Percentiles rank a stretch among this genome's conserved stretches.
Evolutionary conservation across 2,888 invertebrate species (phyloP).

Genomic region (Plebejus melissa): DNA sequence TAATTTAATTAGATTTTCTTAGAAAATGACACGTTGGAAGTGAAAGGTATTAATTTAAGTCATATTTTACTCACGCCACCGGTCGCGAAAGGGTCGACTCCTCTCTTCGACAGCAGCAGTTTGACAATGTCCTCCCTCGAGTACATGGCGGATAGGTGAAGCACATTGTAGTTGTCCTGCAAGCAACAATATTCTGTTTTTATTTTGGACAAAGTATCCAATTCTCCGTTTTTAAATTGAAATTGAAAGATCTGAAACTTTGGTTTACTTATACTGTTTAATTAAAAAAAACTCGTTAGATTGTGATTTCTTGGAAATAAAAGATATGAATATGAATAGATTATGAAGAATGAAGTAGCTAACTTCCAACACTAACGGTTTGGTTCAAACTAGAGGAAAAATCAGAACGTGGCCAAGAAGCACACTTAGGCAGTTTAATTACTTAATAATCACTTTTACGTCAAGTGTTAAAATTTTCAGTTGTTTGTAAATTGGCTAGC

Average conservation of each 20-base stretch:
- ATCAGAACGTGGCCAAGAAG: background rate
- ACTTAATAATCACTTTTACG: background rate
- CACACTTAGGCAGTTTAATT: background rate
- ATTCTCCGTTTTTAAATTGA: no score
- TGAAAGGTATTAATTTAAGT: no score
- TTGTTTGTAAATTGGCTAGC: background rate
- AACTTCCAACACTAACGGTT: background rate
- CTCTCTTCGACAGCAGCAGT: constrained; percentile 90
- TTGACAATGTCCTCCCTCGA: constrained; percentile 97
- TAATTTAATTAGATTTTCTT: no score
- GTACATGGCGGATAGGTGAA: constrained; percentile 96
- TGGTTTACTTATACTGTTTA: no score
- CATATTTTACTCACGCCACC: constrained; percentile 90
- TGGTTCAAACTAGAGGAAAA: background rate
- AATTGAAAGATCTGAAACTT: no score
- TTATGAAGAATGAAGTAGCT: background rate
- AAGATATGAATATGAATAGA: no score
- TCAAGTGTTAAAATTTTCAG: background rate
- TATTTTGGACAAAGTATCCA: background rate
- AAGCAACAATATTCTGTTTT: constrained; percentile 9
- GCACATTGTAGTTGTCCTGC: constrained; percentile 97
- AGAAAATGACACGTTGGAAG: no score
- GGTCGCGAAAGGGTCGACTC: constrained; percentile 93
- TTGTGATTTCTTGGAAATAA: background rate
- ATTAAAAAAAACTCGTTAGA: background rate